Base-by-base conservation (phyloP, 2,113 vertebrate species). In the Oryzias melastigma region DNA sequence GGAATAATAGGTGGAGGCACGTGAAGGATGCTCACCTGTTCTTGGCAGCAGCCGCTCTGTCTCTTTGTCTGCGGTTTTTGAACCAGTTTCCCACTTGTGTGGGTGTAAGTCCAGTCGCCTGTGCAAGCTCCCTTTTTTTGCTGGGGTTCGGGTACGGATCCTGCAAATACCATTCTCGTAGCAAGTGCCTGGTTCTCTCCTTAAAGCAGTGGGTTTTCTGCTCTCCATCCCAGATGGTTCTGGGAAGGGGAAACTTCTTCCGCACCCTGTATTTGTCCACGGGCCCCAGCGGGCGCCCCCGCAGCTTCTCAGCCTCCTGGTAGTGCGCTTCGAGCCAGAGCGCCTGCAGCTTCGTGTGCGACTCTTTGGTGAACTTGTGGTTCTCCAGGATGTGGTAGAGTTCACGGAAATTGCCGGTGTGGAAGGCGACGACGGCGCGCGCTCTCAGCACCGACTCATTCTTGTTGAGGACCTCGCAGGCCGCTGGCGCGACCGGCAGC, bases 161-260 rank as follows among this genome's bases (percentile, higher is more conserved):
- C 91, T 99, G 97, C 77, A 99, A 94, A 87, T 99, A 99, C 97
- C 97, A 99, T 88, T 99, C 97, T 82, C 97, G 85, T 63, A 99
- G 93, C 90, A 99, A 94, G 85, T 98, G 96, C 73, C 97, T 88
- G 87, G 97, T 99, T 86, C 97, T 89, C 91, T 99, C 97, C 87
- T 99, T 99, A 92, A 99, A 99, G 93, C 97, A 99, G 85, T 99
- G 97, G 41, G 97, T 99, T 87, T 99, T 99, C 93, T 99, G 97
- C 88, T 99, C 97, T 48, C 97, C 97, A 68, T 99, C 97, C 97
- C 97, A 99, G 73, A 99, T 99, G 86, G 97, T 99, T 81, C 97
- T 94, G 60, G 97, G 97, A 62, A 99, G 87, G 8, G 97, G 97
- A 87, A 99, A 99, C 97, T 99, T 99, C 97, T 99, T 99, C 66